Conservation (phyloP, 1,140 invertebrate genomes). For the Copidosoma floridanum region DNA sequence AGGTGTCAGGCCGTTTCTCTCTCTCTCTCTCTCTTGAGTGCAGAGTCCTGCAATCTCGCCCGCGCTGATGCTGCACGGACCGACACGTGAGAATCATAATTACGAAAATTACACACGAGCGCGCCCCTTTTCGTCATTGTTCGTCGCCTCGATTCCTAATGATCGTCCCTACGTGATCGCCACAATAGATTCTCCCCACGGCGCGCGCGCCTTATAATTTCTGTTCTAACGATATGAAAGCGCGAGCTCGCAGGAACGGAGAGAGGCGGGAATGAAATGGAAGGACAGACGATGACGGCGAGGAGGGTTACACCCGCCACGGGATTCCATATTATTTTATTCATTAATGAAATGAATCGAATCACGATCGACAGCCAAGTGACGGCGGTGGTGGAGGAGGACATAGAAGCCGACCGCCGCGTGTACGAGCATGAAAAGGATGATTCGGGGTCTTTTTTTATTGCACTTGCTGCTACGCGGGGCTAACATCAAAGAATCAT, state of each 20-base stretch:
- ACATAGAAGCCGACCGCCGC: background rate
- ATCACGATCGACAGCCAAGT: too few species aligned
- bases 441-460: background rate
- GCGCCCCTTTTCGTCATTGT: constrained; percentile 1
- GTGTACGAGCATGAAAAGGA: background rate
- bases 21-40: too few species aligned
- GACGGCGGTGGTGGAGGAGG: too few species aligned
- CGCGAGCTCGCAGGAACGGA: background rate
- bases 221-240: constrained; percentile 22
- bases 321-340: background rate
- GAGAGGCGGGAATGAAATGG: background rate
- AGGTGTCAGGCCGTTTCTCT: constrained; percentile 25
- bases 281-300: background rate
- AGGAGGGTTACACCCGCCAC: background rate
- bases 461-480: background rate
- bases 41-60: too few species aligned
- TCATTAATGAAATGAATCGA: too few species aligned
- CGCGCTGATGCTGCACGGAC: background rate
- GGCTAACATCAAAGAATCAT: background rate
- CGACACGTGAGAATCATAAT: constrained; percentile 26
- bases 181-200: constrained; percentile 15
- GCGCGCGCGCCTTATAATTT: constrained; percentile 22
- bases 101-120: constrained; percentile 26
- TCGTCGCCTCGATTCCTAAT: constrained; percentile 20
- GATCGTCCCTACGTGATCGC: constrained; percentile 24